Conservation (phyloP, 92 coral and sea anemone genomes). For the Zoanthus sansibaricus region DNA sequence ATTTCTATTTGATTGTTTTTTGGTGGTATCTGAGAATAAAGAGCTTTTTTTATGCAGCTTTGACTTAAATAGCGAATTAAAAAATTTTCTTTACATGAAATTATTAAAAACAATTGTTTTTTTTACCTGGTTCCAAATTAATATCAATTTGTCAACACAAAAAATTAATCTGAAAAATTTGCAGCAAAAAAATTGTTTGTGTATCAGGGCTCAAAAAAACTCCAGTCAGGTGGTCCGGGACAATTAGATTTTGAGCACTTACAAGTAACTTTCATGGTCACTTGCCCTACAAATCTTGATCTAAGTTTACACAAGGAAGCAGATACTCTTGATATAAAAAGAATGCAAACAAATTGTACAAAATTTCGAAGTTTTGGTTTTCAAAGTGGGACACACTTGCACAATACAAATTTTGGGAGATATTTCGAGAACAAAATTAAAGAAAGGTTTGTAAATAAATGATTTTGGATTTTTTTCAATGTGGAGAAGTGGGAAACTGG, state of each 20-base stretch:
- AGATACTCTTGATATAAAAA: not conserved
- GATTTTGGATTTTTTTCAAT: not conserved
- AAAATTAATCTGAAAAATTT: not conserved
- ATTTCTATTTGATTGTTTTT: constrained; percentile 4
- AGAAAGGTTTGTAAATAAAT: not conserved
- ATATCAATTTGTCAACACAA: not conserved
- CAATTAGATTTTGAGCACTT: constrained; percentile 40
- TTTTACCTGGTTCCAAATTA: not conserved
- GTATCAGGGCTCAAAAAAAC: constrained; percentile 44
- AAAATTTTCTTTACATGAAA: too few species aligned
- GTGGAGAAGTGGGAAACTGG: too few species aligned
- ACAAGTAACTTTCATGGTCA: constrained; percentile 29
- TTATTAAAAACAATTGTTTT: too few species aligned
- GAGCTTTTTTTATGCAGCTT: not conserved
- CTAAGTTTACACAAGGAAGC: too few species aligned
- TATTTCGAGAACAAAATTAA: not conserved
- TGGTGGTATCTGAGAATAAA: constrained; percentile 7
- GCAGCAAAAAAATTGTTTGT: not conserved
- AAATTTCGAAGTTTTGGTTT: not conserved
- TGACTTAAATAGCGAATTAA: not conserved
- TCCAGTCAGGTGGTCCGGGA: constrained; percentile 27
- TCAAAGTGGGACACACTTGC: not conserved
- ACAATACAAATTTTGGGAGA: not conserved
- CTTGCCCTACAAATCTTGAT: constrained; percentile 6
- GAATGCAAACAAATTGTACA: not conserved